These are phyloP conservation scores for Cynoglossus semilaevis DNA, from an alignment of 2,113 vertebrate species.

Conservation along the genomic window DNA sequence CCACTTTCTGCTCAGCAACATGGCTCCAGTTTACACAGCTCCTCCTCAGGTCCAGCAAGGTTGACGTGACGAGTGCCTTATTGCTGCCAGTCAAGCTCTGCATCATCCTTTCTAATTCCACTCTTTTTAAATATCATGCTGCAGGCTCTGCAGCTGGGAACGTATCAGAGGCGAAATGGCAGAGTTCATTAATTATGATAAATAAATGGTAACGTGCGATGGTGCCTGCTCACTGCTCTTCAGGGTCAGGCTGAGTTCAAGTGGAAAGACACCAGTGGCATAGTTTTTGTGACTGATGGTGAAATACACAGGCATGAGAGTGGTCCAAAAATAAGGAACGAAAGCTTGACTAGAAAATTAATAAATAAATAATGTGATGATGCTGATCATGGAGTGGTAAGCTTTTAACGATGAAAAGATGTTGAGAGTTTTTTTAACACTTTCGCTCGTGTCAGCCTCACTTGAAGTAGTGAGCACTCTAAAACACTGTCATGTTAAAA, in stretches of 20 bases:
- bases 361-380: constrained; percentile 18
- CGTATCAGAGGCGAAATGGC: constrained; percentile 27
- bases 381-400: constrained; percentile 40
- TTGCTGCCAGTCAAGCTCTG: constrained; percentile 54
- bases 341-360: constrained; percentile 7
- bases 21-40: constrained; percentile 36
- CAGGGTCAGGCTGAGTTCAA: constrained; percentile 51
- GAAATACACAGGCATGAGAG: constrained; percentile 29
- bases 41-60: constrained; percentile 33
- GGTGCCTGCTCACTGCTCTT: constrained; percentile 15
- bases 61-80: constrained; percentile 56
- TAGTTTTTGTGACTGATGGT: constrained; percentile 45
- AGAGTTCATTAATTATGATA: constrained; percentile 54
- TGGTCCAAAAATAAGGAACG: constrained; percentile 11
- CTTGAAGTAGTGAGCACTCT: background rate
- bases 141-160: constrained; percentile 30
- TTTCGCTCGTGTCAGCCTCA: background rate
- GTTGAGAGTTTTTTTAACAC: constrained; percentile 16
- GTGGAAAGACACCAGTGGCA: constrained; percentile 25
- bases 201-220: constrained; percentile 48
- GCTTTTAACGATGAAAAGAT: constrained; percentile 1
- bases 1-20: constrained; percentile 54
- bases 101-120: constrained; percentile 35
- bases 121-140: constrained; percentile 40
- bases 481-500: background rate